Conservation (phyloP, 2,797 vertebrate genomes). For the Hafferia zeledoni region DNA sequence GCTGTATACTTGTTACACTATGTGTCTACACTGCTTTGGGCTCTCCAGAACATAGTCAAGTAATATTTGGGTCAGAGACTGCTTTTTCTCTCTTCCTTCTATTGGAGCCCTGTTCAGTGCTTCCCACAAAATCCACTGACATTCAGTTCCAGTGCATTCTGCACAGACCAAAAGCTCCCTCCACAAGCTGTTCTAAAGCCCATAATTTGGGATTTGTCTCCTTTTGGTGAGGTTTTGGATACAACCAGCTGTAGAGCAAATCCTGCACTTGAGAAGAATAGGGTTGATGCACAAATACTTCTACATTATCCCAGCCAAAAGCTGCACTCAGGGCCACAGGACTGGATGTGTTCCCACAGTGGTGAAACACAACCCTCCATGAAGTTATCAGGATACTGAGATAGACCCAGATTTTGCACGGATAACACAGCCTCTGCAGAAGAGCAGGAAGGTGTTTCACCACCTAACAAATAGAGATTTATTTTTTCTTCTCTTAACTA, state of each 20-base stretch:
- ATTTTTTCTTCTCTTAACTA: not conserved
- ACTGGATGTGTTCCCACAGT: not conserved
- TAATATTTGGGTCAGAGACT: not conserved
- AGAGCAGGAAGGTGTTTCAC: not conserved
- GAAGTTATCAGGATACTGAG: not conserved
- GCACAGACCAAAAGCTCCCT: not conserved
- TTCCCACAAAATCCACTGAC: not conserved
- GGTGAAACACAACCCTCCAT: not conserved
- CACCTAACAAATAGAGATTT: not conserved
- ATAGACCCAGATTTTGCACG: not conserved
- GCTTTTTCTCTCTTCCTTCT: not conserved
- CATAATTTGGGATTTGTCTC: not conserved
- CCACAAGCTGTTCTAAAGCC: not conserved
- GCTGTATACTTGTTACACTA: not conserved
- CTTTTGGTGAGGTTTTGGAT: not conserved
- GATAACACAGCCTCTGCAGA: not conserved
- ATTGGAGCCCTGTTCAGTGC: not conserved
- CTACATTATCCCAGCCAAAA: not conserved
- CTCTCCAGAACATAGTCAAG: not conserved
- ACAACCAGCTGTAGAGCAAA: not conserved
- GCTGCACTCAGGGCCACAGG: not conserved
- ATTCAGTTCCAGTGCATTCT: not conserved
- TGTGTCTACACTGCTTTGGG: rapidly evolving
- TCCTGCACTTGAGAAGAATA: not conserved
- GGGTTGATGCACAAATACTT: not conserved